These are phyloP conservation scores for Akabosia matsudoensis DNA, from an alignment of 1,140 invertebrate genomes.

Conservation along the genomic window DNA sequence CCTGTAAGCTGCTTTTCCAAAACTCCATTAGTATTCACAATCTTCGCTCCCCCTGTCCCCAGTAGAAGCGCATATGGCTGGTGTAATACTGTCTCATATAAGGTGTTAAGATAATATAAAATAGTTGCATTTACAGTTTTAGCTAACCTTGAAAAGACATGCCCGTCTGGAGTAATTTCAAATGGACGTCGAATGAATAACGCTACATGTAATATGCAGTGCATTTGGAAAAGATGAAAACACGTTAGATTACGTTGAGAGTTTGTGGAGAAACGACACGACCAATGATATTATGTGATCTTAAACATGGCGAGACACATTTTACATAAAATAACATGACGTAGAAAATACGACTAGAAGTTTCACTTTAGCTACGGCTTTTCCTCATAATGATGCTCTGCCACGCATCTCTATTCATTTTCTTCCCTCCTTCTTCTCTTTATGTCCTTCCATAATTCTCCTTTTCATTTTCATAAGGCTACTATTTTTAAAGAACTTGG, in stretches of 20 bases:
- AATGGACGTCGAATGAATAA: background rate
- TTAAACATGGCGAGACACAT: background rate
- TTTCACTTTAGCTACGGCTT: background rate
- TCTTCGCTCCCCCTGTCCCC: background rate
- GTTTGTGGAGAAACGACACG: background rate
- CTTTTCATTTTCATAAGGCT: background rate
- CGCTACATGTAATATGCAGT: no score
- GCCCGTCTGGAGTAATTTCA: background rate
- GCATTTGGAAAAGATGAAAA: background rate
- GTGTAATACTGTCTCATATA: no score
- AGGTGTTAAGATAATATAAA: background rate
- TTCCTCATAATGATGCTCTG: background rate
- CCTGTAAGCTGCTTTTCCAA: background rate
- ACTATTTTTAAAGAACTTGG: no score
- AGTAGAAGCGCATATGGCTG: background rate
- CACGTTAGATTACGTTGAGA: background rate
- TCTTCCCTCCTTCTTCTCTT: background rate
- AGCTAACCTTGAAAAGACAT: background rate
- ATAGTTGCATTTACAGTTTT: background rate
- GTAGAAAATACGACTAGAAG: background rate
- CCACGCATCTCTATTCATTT: background rate
- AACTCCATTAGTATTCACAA: slow-evolving; percentile 15
- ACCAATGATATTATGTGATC: background rate
- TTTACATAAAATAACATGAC: no score
- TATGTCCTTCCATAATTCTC: background rate